Conservation (phyloP, 2,888 invertebrate species). For the Lordiphosa fenestrarum region DNA sequence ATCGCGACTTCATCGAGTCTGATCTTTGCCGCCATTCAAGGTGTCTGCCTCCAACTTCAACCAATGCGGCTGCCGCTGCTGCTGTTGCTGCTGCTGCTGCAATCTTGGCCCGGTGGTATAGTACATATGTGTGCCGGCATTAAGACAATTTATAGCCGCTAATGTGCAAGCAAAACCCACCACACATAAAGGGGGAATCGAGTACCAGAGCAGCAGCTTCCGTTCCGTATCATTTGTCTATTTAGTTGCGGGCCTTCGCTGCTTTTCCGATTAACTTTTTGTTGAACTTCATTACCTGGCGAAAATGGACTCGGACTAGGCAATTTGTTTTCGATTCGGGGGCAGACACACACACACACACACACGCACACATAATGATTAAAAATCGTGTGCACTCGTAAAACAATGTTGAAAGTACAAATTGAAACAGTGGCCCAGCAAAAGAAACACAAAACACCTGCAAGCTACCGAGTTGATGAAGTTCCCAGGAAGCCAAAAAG, state of each 20-base stretch:
- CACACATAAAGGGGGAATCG: conserved; percentile 45
- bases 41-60: conserved; percentile 51
- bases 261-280: conserved; percentile 77
- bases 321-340: conserved; percentile 51
- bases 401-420: conserved; percentile 59
- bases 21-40: conserved; percentile 73
- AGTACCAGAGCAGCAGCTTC: conserved; percentile 63
- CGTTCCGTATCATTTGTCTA: conserved; percentile 79
- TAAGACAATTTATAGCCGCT: conserved; percentile 75
- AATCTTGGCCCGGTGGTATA: background rate
- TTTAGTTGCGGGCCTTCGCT: conserved; percentile 69
- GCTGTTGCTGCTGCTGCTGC: background rate
- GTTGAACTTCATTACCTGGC: conserved; percentile 74
- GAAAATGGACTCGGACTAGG: conserved; percentile 57
- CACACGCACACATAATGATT: conserved; percentile 53
- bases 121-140: conserved; percentile 46
- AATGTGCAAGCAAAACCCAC: conserved; percentile 75
- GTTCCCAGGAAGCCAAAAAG: conserved; percentile 20
- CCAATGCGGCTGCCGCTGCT: conserved; percentile 3
- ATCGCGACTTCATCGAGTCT: conserved; percentile 26
- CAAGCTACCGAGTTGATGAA: conserved; percentile 24
- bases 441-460: conserved; percentile 54
- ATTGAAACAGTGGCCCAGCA: conserved; percentile 60
- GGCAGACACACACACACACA: conserved; percentile 8
- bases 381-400: conserved; percentile 67